phyloP scores from a whole-genome alignment of 2,888 invertebrate genomes.

The Drosophila aldrichi region DNA sequence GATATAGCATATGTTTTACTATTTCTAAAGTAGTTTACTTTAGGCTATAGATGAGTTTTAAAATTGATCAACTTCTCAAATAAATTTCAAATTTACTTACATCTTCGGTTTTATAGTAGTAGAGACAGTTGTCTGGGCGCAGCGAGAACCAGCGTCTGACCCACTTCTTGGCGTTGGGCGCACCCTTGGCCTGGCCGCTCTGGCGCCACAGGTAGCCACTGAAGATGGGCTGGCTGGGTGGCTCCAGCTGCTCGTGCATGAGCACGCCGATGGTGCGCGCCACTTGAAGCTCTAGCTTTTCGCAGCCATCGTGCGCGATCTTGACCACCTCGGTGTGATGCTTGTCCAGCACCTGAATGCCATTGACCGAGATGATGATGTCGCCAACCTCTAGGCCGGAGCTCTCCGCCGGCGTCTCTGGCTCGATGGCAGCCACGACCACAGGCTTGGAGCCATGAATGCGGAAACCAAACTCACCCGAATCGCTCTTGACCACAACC shows the following conservation, averaged over 20 bases:
- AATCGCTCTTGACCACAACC: conserved; percentile 92
- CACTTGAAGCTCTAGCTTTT: conserved; percentile 94
- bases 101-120: conserved; percentile 96
- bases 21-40: neutral
- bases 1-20: neutral
- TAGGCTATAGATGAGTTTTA: no score
- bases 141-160: conserved; percentile 96
- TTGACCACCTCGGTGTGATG: conserved; percentile 97
- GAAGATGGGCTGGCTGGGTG: conserved; percentile 88
- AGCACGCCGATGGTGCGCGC: conserved; percentile 94
- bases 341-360: conserved; percentile 94
- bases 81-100: conserved; percentile 86
- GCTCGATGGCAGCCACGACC: conserved; percentile 97
- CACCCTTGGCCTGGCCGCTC: conserved; percentile 87
- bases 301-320: conserved; percentile 95
- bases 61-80: no score
- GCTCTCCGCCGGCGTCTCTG: conserved; percentile 96
- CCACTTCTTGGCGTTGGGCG: conserved; percentile 89
- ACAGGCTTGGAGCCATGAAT: conserved; percentile 98
- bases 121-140: conserved; percentile 96
- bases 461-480: conserved; percentile 97
- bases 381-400: conserved; percentile 97
- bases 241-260: conserved; percentile 88
- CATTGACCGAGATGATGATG: conserved; percentile 96
- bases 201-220: conserved; percentile 92